Conservation (phyloP, 2,888 invertebrate genomes). For the Agrilus cyanescens region DNA sequence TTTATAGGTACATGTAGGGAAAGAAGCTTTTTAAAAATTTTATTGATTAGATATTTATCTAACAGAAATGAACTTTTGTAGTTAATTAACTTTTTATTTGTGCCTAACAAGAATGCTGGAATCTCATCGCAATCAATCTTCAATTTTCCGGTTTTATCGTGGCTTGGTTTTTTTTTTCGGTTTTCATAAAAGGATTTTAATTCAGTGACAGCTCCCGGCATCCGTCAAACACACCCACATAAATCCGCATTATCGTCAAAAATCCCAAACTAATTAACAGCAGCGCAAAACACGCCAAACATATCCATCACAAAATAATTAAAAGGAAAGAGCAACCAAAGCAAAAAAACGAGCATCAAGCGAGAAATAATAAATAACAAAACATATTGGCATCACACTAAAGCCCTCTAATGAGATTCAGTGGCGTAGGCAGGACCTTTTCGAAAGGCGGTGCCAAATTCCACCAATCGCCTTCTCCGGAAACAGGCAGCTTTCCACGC, state of each 20-base stretch:
- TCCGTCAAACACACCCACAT: too few relatives aligned
- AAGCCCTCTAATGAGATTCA: constrained; percentile 33
- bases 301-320: constrained; percentile 18
- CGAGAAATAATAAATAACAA: constrained; percentile 31
- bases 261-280: not conserved
- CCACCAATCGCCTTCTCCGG: constrained; percentile 21
- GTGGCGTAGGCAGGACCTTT: constrained; percentile 14
- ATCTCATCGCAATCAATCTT: too few relatives aligned
- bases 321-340: constrained; percentile 15
- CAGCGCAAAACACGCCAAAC: constrained; percentile 18
- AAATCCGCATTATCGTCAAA: not conserved
- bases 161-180: too few relatives aligned
- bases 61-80: too few relatives aligned
- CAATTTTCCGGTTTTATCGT: too few relatives aligned
- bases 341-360: constrained; percentile 13
- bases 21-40: too few relatives aligned
- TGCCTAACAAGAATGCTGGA: too few relatives aligned
- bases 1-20: too few relatives aligned
- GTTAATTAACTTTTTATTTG: too few relatives aligned
- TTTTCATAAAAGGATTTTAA: too few relatives aligned
- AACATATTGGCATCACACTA: constrained; percentile 35
- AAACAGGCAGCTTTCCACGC: constrained; percentile 17
- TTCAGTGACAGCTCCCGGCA: too few relatives aligned
- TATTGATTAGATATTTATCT: too few relatives aligned
- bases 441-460: constrained; percentile 19